Evolutionary conservation across 1,140 invertebrate species (phyloP).

Genomic region (Eciton burchellii): DNA sequence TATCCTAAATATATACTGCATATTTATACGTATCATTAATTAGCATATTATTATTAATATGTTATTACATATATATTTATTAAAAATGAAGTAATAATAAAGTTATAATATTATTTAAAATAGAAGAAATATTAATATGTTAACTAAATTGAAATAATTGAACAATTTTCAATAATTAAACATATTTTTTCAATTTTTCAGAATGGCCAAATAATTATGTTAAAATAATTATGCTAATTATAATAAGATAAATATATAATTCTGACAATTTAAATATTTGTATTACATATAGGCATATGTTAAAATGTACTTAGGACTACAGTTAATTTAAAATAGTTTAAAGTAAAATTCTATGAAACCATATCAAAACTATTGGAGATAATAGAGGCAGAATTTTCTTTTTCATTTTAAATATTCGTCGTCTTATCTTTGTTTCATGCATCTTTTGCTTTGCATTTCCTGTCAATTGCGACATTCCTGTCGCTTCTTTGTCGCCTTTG

Average conservation of each 20-base stretch:
- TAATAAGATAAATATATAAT: neutral
- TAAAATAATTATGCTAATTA: neutral
- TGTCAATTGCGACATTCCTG: slow-evolving; percentile 44
- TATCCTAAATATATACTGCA: neutral
- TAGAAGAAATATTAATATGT: neutral
- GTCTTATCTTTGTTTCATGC: slow-evolving; percentile 69
- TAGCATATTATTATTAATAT: slow-evolving; percentile 10
- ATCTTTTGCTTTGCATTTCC: slow-evolving; percentile 67
- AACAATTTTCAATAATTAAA: slow-evolving; percentile 16
- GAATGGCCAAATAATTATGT: neutral
- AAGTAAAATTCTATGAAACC: slow-evolving; percentile 9
- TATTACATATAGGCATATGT: slow-evolving; percentile 9
- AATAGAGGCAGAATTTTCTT: slow-evolving; percentile 61
- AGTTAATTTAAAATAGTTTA: slow-evolving; percentile 19
- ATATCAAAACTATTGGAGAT: slow-evolving; percentile 55
- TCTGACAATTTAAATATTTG: slow-evolving; percentile 12
- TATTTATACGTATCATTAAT: neutral
- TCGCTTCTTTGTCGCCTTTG: slow-evolving; percentile 47
- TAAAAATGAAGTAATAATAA: neutral
- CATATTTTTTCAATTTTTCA: neutral
- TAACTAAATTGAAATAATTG: slow-evolving; percentile 5
- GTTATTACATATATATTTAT: slow-evolving; percentile 11
- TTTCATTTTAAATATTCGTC: slow-evolving; percentile 62
- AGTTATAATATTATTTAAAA: slow-evolving; percentile 1
- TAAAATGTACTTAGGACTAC: neutral